Evolutionary conservation across 2,888 invertebrate species (phyloP), one percentile per base, ranked within the genome.

Genomic region (Panorpa germanica): DNA sequence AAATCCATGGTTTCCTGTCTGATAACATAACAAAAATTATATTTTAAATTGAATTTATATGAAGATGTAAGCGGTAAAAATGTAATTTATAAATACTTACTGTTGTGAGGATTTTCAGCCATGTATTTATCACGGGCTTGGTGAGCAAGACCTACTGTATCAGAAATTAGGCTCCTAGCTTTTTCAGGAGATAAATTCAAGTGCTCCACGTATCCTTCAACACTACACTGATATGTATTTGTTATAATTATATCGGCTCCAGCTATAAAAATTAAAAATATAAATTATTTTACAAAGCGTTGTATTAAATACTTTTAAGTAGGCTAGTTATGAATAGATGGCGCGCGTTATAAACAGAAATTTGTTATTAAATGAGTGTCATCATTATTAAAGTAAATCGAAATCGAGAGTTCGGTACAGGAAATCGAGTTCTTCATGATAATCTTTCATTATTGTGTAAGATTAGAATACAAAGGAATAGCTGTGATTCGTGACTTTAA

Each of bases 211-310:
- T 86, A 81, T 5, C 85, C 76, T 30, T 66, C 67, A 33, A 77
- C 59, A 31, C 76, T 77, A 4, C 85, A 80, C 57, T 93, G 91
- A 54, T 91, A 93, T 24, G 85, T 85, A 45, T 81, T 80, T 21
- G 90, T 88, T 46, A 77, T 69, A 42, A 93, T 72, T 35, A 90
- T 56, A 46, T 91, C 76, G 22, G 88, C 76, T 12, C 91, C 91
- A 46, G 81, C 85, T 70, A 58, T 41, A 53, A 64, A 53, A 35
- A 38, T 31, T 31, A 27, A 19, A 9, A 12, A 11, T 24, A 24
- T 25, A 15, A 10, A 4, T 13, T 9, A 19, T 14, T 24, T 24
- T 11, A n/a, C n/a, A n/a, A n/a, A n/a, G n/a, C n/a, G n/a, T n/a
- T n/a, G n/a, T n/a, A n/a, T n/a, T n/a, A n/a, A n/a, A n/a, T n/a